Evolutionary conservation across 1,140 invertebrate genomes (phyloP).

Genomic region (Drosophila miranda): DNA sequence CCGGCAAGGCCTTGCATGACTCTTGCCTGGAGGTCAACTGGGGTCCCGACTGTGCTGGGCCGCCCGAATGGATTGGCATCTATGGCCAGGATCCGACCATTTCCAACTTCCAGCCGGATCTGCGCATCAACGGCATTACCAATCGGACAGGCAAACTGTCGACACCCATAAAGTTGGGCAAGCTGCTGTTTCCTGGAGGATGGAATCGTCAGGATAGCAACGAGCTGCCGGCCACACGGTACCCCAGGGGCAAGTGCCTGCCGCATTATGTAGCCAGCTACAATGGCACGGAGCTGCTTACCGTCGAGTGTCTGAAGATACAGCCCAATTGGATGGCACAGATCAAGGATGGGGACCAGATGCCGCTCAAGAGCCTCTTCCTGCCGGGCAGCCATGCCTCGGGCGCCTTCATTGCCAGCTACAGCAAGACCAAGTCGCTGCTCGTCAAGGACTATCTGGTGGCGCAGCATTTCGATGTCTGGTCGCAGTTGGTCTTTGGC

Average conservation of each 20-base stretch:
- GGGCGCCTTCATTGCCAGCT: constrained; percentile 84
- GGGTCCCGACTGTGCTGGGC: constrained; percentile 82
- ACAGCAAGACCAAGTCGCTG: constrained; percentile 79
- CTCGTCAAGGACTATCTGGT: constrained; percentile 83
- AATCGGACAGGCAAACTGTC: constrained; percentile 80
- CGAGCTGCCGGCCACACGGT: constrained; percentile 52
- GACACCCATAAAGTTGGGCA: constrained; percentile 83
- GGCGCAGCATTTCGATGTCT: constrained; percentile 89
- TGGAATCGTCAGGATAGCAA: constrained; percentile 82
- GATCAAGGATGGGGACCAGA: constrained; percentile 69
- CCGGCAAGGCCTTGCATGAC: constrained; percentile 78
- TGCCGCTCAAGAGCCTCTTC: constrained; percentile 71
- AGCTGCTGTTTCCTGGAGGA: constrained; percentile 82
- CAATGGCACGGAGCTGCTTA: constrained; percentile 82
- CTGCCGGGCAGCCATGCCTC: constrained; percentile 86
- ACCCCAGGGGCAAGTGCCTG: constrained; percentile 79
- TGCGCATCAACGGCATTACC: constrained; percentile 54
- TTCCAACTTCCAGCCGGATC: constrained; percentile 59
- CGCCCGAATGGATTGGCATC: constrained; percentile 75
- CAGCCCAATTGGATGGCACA: constrained; percentile 87
- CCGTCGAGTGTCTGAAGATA: constrained; percentile 85
- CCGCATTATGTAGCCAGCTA: constrained; percentile 84
- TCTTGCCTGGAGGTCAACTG: constrained; percentile 84
- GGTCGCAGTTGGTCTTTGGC: constrained; percentile 90
- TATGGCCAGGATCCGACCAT: constrained; percentile 70